Evolutionary conservation across 2,113 vertebrate species (phyloP).

Genomic region (Struthidea cinerea): DNA sequence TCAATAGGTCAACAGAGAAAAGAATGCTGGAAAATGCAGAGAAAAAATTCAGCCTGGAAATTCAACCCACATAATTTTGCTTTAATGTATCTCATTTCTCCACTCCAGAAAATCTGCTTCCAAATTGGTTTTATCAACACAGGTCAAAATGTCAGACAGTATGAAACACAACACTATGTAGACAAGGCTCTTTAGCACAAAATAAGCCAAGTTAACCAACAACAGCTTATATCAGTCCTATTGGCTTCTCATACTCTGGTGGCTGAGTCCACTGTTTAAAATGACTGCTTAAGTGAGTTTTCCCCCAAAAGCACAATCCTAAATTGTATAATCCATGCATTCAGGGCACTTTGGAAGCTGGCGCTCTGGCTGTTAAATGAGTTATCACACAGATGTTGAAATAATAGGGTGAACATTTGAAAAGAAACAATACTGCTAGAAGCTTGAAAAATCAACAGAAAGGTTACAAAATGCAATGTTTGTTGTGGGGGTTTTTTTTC

Average conservation of each 20-base stretch:
- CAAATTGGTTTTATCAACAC: background rate
- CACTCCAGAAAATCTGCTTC: background rate
- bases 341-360: background rate
- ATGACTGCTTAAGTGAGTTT: background rate
- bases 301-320: background rate
- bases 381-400: background rate
- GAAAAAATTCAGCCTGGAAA: background rate
- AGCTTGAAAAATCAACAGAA: background rate
- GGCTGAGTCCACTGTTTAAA: background rate
- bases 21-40: no score
- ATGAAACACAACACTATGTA: background rate
- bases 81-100: background rate
- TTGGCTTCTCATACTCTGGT: background rate
- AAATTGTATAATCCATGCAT: background rate
- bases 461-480: background rate
- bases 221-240: background rate
- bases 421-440: background rate
- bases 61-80: background rate
- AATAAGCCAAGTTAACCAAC: background rate
- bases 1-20: background rate
- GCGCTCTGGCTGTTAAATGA: background rate
- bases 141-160: background rate
- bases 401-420: background rate
- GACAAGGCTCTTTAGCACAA: background rate
- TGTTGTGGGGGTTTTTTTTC: rapidly evolving